These are phyloP conservation scores for Argyresthia goedartella DNA, from an alignment of 2,888 invertebrate genomes.

Conservation along the genomic window DNA sequence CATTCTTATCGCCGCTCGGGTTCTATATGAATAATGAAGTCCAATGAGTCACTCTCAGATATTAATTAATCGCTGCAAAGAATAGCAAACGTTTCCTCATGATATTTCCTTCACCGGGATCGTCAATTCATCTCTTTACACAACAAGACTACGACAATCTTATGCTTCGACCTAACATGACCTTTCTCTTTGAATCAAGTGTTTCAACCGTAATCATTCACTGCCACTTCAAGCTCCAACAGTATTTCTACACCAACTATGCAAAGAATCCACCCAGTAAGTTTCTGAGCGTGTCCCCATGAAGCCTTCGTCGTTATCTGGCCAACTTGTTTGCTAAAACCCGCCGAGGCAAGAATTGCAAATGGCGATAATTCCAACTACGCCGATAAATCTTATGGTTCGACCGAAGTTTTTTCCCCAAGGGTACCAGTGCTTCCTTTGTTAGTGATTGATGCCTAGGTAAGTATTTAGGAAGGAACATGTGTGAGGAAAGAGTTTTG, in stretches of 20 bases:
- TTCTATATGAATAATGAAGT: too few relatives aligned
- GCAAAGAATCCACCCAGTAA: constrained; percentile 1
- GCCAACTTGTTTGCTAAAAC: constrained; percentile 45
- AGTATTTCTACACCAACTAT: not conserved
- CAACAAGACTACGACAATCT: too few relatives aligned
- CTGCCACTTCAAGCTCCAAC: too few relatives aligned
- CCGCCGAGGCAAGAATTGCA: constrained; percentile 60
- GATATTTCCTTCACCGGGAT: too few relatives aligned
- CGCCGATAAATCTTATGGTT: constrained; percentile 52
- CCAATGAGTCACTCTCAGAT: too few relatives aligned
- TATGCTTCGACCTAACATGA: too few relatives aligned
- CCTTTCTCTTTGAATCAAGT: too few relatives aligned
- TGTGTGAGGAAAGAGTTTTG: constrained; percentile 37
- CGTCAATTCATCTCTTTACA: too few relatives aligned
- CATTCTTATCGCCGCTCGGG: too few relatives aligned
- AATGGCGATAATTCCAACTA: constrained; percentile 69
- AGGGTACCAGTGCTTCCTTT: constrained; percentile 43
- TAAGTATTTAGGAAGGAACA: constrained; percentile 30
- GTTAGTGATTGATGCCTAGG: constrained; percentile 57
- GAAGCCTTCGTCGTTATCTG: constrained; percentile 41
- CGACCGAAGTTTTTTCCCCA: constrained; percentile 58
- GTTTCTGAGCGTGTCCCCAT: constrained; percentile 9
- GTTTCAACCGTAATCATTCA: too few relatives aligned
- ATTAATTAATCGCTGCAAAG: too few relatives aligned
- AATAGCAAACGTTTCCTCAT: too few relatives aligned